These are phyloP conservation scores for Anhinga rufa DNA, from an alignment of 2,113 vertebrate genomes.

Conservation along the genomic window DNA sequence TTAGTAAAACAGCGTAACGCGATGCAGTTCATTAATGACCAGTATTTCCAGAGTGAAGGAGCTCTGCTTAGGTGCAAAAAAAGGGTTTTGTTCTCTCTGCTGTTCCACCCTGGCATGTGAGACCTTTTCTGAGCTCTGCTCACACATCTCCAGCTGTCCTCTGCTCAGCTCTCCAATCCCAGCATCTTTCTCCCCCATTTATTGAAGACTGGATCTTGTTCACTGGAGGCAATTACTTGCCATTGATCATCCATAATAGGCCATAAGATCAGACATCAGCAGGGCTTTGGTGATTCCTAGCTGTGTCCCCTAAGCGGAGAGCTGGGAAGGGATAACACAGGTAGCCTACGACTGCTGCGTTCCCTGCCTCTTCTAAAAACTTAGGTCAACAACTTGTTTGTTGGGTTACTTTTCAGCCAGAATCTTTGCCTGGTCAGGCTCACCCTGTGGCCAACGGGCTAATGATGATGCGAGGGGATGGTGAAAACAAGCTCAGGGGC, in stretches of 20 bases:
- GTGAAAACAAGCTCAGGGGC: neutral
- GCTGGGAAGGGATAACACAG: neutral
- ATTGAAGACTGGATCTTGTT: neutral
- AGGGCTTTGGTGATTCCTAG: neutral
- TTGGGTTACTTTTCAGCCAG: neutral
- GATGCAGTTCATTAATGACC: neutral
- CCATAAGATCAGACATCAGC: neutral
- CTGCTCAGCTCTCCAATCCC: neutral
- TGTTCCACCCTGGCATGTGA: neutral
- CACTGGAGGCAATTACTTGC: neutral
- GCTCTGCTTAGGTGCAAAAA: neutral
- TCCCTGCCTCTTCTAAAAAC: neutral
- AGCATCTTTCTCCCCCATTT: neutral
- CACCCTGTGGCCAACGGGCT: neutral
- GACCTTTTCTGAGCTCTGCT: neutral
- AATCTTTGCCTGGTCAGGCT: neutral
- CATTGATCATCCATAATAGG: neutral
- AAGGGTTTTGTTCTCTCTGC: neutral
- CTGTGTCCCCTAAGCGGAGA: neutral
- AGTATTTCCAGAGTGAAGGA: neutral
- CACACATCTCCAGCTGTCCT: neutral
- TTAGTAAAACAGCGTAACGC: neutral
- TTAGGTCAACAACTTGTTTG: accelerated
- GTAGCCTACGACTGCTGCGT: neutral
- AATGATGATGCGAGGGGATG: neutral